Evolutionary conservation across 2,113 vertebrate species (phyloP).

Genomic region (Vidua chalybeata): DNA sequence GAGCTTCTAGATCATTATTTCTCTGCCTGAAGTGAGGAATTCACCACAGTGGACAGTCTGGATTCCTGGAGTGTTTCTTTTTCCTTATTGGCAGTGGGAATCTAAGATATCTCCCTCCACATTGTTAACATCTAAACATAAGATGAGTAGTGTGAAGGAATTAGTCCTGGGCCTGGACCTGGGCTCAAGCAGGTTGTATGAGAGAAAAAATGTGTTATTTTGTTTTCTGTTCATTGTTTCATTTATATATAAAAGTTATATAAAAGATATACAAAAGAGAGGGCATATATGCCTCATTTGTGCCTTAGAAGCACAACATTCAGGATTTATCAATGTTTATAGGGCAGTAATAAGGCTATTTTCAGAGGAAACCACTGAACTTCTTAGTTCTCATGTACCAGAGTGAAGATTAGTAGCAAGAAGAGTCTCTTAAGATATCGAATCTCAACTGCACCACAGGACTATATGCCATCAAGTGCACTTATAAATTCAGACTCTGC

Average conservation of each 20-base stretch:
- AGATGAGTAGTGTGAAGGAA: background rate
- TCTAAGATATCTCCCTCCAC: background rate
- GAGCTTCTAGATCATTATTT: background rate
- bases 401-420: background rate
- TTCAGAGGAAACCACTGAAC: background rate
- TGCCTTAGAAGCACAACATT: background rate
- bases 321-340: background rate
- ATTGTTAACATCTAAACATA: background rate
- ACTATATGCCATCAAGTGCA: background rate
- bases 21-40: background rate
- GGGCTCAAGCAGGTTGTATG: background rate
- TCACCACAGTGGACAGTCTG: background rate
- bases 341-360: background rate
- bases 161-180: background rate
- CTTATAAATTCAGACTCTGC: background rate
- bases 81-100: background rate
- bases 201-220: background rate
- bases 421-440: background rate
- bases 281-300: background rate
- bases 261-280: background rate
- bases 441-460: background rate
- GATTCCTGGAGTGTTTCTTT: background rate
- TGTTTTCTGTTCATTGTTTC: background rate
- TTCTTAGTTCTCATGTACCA: background rate
- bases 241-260: background rate